phyloP scores from a whole-genome alignment of 2,797 vertebrate species.

The Eidolon dupreanum region DNA sequence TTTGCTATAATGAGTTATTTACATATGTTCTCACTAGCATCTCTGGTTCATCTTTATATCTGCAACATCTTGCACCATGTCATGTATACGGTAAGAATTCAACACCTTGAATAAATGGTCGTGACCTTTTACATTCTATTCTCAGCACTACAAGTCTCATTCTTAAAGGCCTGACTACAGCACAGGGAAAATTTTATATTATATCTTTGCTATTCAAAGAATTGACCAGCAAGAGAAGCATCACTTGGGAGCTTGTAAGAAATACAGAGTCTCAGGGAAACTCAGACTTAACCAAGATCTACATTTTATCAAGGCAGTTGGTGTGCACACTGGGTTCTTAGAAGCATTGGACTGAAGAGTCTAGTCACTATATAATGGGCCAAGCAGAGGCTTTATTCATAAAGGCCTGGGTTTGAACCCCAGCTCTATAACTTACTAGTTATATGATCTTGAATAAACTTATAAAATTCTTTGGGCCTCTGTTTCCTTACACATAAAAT shows the following conservation, averaged over 20 bases:
- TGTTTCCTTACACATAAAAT: background rate
- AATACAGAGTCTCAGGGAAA: background rate
- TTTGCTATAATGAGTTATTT: background rate
- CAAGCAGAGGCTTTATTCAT: background rate
- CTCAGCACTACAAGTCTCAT: background rate
- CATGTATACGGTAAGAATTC: accelerated
- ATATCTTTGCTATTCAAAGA: background rate
- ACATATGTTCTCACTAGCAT: background rate
- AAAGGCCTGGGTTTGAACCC: background rate
- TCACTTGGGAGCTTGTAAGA: slow-evolving; percentile 19
- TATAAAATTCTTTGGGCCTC: background rate
- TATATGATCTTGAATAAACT: background rate
- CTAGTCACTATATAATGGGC: background rate
- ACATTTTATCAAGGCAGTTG: background rate
- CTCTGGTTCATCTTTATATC: background rate
- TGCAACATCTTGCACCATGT: background rate
- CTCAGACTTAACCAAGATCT: background rate
- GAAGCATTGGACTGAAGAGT: background rate
- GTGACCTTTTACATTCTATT: background rate
- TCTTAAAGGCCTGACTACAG: background rate
- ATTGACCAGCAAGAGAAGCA: background rate
- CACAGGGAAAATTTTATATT: background rate
- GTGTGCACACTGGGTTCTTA: background rate
- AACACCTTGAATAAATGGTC: background rate
- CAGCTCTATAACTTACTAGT: background rate